These are phyloP conservation scores for Microplitis demolitor DNA, from an alignment of 1,140 invertebrate species.

Conservation along the genomic window DNA sequence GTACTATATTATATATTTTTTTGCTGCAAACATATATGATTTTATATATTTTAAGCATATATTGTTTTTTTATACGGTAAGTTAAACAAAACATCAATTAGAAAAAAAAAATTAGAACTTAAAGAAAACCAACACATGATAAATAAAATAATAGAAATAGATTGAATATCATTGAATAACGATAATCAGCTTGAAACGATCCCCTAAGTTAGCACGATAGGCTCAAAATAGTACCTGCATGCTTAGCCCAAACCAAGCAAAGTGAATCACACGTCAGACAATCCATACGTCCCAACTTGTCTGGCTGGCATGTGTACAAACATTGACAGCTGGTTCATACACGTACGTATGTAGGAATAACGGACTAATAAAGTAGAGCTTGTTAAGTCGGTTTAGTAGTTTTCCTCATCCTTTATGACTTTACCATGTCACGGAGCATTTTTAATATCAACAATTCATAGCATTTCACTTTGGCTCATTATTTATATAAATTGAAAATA, in stretches of 20 bases:
- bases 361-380: conserved; percentile 14
- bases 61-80: too few species aligned
- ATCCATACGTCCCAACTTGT: conserved; percentile 16
- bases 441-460: not conserved
- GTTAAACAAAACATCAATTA: too few species aligned
- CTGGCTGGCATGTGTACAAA: conserved; percentile 37
- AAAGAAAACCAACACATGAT: too few species aligned
- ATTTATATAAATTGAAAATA: not conserved
- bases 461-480: not conserved
- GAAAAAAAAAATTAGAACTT: too few species aligned
- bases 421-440: not conserved
- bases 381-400: conserved; percentile 24
- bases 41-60: too few species aligned
- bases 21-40: too few species aligned
- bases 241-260: not conserved
- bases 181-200: conserved; percentile 10
- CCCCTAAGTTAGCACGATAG: not conserved
- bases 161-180: not conserved
- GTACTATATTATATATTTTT: too few species aligned
- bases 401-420: not conserved
- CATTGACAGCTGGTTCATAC: conserved; percentile 34
- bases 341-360: conserved; percentile 1
- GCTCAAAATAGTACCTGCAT: conserved; percentile 18
- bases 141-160: not conserved
- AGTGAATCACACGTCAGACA: conserved; percentile 21